Conservation (phyloP, 1,140 invertebrate species). For the Bombus pascuorum region DNA sequence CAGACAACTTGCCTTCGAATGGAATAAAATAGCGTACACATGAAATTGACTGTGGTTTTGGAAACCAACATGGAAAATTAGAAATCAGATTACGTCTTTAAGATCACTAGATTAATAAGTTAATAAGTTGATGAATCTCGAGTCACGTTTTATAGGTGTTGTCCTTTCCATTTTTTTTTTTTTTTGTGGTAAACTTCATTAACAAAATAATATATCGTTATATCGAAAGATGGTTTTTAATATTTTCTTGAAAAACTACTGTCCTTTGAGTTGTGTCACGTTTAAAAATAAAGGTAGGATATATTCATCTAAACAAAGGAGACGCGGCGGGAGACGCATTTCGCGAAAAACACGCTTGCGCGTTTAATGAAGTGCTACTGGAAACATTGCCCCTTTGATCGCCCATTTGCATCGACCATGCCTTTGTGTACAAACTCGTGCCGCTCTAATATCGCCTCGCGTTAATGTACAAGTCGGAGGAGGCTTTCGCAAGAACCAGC, state of each 20-base stretch:
- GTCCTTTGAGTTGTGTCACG: neutral
- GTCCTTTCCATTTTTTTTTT: no score
- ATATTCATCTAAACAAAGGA: neutral
- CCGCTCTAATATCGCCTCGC: conserved; percentile 16
- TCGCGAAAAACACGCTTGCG: conserved; percentile 35
- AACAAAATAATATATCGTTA: neutral
- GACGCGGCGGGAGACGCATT: neutral
- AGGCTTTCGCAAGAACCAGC: neutral
- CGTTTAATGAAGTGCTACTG: conserved; percentile 47
- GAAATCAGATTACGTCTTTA: no score
- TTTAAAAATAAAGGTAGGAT: neutral
- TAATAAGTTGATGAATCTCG: no score
- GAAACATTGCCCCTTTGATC: conserved; percentile 54
- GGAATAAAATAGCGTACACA: no score
- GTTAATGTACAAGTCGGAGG: neutral
- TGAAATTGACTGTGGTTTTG: no score
- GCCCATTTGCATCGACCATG: conserved; percentile 41
- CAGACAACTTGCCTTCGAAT: no score
- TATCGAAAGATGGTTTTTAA: neutral
- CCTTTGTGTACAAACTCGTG: conserved; percentile 48
- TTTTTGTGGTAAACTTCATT: neutral
- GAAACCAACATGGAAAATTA: no score
- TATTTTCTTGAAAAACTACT: neutral
- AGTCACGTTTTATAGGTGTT: no score
- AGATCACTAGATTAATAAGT: no score